Evolutionary conservation across 2,113 vertebrate genomes (phyloP).

Genomic region (Cyprinus carpio): DNA sequence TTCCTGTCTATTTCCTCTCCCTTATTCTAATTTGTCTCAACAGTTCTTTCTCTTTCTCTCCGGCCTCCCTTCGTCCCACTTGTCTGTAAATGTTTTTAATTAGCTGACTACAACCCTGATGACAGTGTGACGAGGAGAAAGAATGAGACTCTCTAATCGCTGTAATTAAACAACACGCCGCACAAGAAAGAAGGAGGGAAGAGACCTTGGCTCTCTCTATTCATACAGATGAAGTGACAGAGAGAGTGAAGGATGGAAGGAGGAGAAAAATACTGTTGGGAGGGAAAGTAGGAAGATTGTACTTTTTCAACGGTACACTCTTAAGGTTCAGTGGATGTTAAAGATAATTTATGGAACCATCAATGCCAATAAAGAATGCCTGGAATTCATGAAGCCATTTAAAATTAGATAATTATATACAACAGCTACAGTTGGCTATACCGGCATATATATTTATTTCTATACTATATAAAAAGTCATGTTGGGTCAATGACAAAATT

Average conservation of each 20-base stretch:
- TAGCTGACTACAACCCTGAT: conserved; percentile 54
- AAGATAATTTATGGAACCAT: too few relatives aligned
- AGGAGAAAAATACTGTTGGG: background rate
- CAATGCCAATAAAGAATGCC: background rate
- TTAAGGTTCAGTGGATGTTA: background rate
- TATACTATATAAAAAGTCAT: background rate
- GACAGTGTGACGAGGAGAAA: conserved; percentile 47
- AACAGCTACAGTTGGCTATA: background rate
- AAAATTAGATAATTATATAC: background rate
- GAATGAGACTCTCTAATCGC: conserved; percentile 58
- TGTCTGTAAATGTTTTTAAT: conserved; percentile 64
- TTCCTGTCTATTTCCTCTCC: background rate
- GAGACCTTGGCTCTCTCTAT: conserved; percentile 45
- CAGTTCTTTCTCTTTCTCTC: conserved; percentile 27
- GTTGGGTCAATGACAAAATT: background rate
- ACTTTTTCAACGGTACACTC: background rate
- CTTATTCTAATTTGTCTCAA: conserved; percentile 14
- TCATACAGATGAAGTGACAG: conserved; percentile 2
- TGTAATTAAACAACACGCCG: conserved; percentile 58
- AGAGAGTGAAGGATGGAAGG: background rate
- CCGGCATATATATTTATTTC: background rate
- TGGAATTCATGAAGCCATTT: background rate
- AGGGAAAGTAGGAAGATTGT: background rate
- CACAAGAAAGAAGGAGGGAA: background rate
- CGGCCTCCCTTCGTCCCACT: conserved; percentile 21